Evolutionary conservation across 2,888 invertebrate species (phyloP).

Genomic region (Eledona agricola): DNA sequence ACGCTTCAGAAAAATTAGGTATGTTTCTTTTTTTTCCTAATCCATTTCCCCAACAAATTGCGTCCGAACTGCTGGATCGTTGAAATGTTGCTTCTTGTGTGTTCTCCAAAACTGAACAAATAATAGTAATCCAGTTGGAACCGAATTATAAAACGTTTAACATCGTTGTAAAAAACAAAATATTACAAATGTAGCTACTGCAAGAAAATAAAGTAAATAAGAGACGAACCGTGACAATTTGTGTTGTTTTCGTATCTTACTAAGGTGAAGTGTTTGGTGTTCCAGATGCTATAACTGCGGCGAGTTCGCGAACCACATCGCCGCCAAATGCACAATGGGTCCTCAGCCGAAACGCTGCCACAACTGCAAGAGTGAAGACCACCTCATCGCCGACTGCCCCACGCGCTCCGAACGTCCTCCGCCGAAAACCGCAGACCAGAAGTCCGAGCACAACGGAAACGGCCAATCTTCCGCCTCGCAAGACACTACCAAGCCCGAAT

Average conservation of each 20-base stretch:
- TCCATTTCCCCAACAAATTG: no score
- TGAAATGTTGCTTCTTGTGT: no score
- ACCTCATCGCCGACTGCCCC: slow-evolving; percentile 90
- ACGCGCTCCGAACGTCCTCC: slow-evolving; percentile 28
- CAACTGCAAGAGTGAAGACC: slow-evolving; percentile 87
- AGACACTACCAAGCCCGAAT: slow-evolving; percentile 34
- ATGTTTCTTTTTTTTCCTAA: no score
- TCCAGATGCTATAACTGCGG: slow-evolving; percentile 93
- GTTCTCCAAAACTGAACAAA: no score
- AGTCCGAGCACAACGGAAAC: slow-evolving; percentile 48
- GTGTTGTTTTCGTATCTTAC: no score
- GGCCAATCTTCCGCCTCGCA: slow-evolving; percentile 46
- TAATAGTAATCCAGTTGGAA: no score
- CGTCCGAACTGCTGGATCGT: no score
- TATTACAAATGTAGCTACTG: no score
- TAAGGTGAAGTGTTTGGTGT: neutral
- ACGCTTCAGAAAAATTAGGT: slow-evolving; percentile 87
- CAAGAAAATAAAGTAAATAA: no score
- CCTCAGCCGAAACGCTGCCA: slow-evolving; percentile 93
- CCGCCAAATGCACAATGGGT: slow-evolving; percentile 86
- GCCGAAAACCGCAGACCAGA: slow-evolving; percentile 7
- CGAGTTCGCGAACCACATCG: slow-evolving; percentile 91
- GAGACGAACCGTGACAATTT: no score
- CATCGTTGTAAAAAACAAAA: no score
- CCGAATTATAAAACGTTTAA: no score